Evolutionary conservation across 53 echinoderm and acorn worm genomes (phyloP).

Genomic region (Patiria pectinifera): DNA sequence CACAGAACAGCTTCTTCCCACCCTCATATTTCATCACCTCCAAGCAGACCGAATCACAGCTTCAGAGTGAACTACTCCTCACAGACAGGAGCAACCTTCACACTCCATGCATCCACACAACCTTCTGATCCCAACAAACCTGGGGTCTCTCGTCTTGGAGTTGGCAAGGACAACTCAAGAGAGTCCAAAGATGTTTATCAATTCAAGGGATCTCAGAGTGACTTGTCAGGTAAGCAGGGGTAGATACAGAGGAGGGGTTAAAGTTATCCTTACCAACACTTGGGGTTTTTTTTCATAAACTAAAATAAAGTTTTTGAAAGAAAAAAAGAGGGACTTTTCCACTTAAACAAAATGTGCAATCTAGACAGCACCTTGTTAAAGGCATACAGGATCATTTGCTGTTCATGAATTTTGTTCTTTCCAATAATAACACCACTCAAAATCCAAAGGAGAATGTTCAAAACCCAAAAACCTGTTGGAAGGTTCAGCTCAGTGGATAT

Average conservation of each 20-base stretch:
- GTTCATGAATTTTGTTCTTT: too few relatives aligned
- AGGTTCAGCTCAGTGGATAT: too few relatives aligned
- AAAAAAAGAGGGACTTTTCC: too few relatives aligned
- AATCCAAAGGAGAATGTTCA: too few relatives aligned
- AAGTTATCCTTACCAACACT: too few relatives aligned
- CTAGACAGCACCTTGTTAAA: too few relatives aligned
- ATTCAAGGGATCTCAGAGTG: constrained; percentile 21
- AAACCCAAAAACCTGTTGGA: too few relatives aligned
- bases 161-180: background rate
- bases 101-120: constrained; percentile 7
- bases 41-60: background rate
- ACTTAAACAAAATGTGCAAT: too few relatives aligned
- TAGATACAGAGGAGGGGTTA: background rate
- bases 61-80: background rate
- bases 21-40: background rate
- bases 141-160: background rate
- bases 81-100: background rate
- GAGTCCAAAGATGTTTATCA: background rate
- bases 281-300: too few relatives aligned
- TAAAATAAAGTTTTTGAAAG: too few relatives aligned
- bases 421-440: too few relatives aligned
- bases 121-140: background rate
- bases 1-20: background rate
- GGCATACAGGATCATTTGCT: too few relatives aligned
- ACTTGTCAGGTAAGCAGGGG: constrained; percentile 4